Evolutionary conservation across 2,888 invertebrate species (phyloP).

Genomic region (Dasypogon diadema): DNA sequence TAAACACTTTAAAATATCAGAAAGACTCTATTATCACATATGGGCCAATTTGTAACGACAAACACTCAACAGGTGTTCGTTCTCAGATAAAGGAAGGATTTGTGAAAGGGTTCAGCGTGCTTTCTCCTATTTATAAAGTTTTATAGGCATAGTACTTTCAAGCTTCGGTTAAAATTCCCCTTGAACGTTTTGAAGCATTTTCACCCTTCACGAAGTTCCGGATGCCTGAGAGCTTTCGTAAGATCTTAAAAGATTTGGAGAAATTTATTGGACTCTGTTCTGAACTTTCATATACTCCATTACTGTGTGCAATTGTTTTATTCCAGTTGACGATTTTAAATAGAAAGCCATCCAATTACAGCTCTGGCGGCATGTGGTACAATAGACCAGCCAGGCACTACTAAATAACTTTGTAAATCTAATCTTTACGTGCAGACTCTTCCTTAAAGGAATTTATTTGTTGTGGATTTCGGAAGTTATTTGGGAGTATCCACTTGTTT

Average conservation of each 20-base stretch:
- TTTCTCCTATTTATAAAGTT: slow-evolving; percentile 52
- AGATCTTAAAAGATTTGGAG: neutral
- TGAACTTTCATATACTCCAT: slow-evolving; percentile 44
- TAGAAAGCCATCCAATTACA: slow-evolving; percentile 50
- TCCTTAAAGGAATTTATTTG: neutral
- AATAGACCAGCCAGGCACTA: neutral
- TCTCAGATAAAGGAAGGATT: slow-evolving; percentile 62
- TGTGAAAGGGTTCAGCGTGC: slow-evolving; percentile 63
- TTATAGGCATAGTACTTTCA: slow-evolving; percentile 17
- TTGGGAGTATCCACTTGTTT: too few species aligned
- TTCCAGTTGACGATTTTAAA: slow-evolving; percentile 59
- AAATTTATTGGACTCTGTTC: slow-evolving; percentile 5
- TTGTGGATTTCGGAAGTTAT: too few species aligned
- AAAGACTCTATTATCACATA: slow-evolving; percentile 12
- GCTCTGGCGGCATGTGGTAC: slow-evolving; percentile 22
- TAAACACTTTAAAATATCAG: too few species aligned
- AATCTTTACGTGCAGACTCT: neutral
- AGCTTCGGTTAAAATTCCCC: neutral
- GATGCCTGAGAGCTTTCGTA: neutral
- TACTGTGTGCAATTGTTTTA: slow-evolving; percentile 61
- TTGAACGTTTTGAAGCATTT: neutral
- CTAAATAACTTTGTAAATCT: slow-evolving; percentile 1
- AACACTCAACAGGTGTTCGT: slow-evolving; percentile 66
- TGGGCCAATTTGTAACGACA: slow-evolving; percentile 5
- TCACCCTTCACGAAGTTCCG: neutral